Percentiles rank a stretch among this genome's conserved stretches.
phyloP scores from a whole-genome alignment of 1,140 invertebrate species.

The Agrilus planipennis region DNA sequence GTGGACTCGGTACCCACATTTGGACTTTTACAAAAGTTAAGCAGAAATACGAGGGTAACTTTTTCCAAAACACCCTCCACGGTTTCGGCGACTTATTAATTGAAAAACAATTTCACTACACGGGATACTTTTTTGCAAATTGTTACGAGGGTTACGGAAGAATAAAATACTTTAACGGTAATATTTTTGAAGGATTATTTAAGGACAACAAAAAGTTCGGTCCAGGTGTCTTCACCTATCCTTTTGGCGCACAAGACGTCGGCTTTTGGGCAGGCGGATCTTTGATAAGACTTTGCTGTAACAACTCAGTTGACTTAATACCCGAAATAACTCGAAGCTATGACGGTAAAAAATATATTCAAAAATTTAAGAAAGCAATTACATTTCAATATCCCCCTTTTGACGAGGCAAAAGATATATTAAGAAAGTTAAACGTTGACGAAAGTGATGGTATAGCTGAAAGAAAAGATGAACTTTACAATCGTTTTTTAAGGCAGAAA shows the following conservation, averaged over 20 bases:
- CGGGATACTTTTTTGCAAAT: slow-evolving; percentile 38
- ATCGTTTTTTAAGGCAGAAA: slow-evolving; percentile 18
- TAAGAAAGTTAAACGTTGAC: slow-evolving; percentile 9
- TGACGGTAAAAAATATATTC: slow-evolving; percentile 15
- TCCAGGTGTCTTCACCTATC: slow-evolving; percentile 36
- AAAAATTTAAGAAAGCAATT: slow-evolving; percentile 19
- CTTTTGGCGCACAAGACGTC: slow-evolving; percentile 34
- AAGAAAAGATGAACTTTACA: slow-evolving; percentile 16
- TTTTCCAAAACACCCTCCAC: slow-evolving; percentile 34
- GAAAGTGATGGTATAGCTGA: slow-evolving; percentile 13
- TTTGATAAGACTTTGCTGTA: slow-evolving; percentile 29
- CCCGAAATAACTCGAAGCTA: slow-evolving; percentile 14
- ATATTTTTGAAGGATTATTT: slow-evolving; percentile 35
- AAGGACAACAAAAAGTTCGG: slow-evolving; percentile 36
- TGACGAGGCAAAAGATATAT: slow-evolving; percentile 11
- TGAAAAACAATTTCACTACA: slow-evolving; percentile 31
- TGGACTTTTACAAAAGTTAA: too few relatives aligned
- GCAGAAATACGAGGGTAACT: slow-evolving; percentile 32
- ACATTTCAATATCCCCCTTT: slow-evolving; percentile 9
- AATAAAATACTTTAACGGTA: slow-evolving; percentile 36
- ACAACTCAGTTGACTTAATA: slow-evolving; percentile 11
- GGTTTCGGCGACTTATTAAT: slow-evolving; percentile 35
- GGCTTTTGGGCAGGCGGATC: slow-evolving; percentile 37
- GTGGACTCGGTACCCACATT: too few relatives aligned
- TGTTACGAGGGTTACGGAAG: slow-evolving; percentile 38